Percentiles rank a stretch among this genome's conserved stretches.
phyloP scores from a whole-genome alignment of 2,113 vertebrate species.

The Trematocara nigrifrons region DNA sequence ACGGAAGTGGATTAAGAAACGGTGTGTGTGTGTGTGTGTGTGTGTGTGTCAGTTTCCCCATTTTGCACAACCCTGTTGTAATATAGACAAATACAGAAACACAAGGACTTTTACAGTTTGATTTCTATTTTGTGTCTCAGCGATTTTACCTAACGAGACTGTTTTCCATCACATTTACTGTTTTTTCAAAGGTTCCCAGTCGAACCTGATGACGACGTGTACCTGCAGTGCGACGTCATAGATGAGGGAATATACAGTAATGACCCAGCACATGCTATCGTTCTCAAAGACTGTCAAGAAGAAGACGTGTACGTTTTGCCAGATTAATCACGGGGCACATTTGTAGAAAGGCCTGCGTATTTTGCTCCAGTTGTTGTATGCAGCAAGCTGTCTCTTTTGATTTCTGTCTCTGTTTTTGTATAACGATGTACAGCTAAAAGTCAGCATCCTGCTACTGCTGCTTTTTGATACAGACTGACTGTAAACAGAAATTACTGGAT shows the following conservation, averaged over 20 bases:
- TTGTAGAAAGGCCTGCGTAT: not conserved
- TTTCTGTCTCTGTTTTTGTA: not conserved
- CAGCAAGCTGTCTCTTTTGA: not conserved
- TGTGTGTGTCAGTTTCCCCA: constrained; percentile 14
- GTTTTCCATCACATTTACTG: not conserved
- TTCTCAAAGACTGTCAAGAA: not conserved
- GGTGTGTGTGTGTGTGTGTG: not conserved
- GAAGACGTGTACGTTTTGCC: constrained; percentile 66
- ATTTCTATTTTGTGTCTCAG: too few relatives aligned
- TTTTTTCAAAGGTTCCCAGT: not conserved
- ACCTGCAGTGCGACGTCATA: constrained; percentile 55
- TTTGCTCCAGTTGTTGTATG: not conserved
- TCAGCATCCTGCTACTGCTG: not conserved
- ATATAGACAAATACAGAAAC: not conserved
- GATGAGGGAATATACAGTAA: constrained; percentile 71
- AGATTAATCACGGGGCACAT: constrained; percentile 10
- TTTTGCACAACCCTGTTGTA: constrained; percentile 12
- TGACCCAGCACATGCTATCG: constrained; percentile 33
- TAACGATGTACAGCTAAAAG: not conserved
- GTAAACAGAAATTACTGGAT: not conserved
- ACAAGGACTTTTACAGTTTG: not conserved
- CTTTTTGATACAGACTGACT: not conserved
- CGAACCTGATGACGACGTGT: constrained; percentile 42
- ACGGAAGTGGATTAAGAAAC: constrained; percentile 23
- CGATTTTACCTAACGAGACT: not conserved